Percentiles rank a stretch among this genome's conserved stretches.
Evolutionary conservation across 2,113 vertebrate genomes (phyloP).

Genomic region (Bubo bubo): DNA sequence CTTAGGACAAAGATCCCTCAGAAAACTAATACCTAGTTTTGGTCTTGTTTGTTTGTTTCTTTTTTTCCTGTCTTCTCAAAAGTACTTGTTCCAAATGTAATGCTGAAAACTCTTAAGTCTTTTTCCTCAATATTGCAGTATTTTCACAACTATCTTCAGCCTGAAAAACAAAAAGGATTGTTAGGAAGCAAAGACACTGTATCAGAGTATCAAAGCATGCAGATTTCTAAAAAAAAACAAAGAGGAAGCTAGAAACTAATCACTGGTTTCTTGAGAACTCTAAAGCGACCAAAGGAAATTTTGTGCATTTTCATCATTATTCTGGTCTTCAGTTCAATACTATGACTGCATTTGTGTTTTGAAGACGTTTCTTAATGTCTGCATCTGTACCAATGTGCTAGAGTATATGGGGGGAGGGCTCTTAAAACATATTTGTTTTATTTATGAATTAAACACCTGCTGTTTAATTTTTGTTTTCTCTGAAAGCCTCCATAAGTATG

Average conservation of each 20-base stretch:
- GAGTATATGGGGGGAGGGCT: neutral
- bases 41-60: neutral
- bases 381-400: neutral
- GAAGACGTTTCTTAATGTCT: neutral
- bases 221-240: neutral
- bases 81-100: neutral
- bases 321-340: neutral
- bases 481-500: neutral
- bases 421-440: neutral
- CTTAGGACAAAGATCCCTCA: neutral
- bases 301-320: neutral
- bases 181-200: neutral
- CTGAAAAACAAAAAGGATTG: neutral
- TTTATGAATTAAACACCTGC: neutral
- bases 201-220: neutral
- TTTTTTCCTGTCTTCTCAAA: neutral
- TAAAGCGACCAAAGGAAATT: neutral
- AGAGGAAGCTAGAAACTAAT: neutral
- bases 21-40: neutral
- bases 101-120: neutral
- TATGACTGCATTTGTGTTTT: neutral
- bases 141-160: neutral
- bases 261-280: neutral
- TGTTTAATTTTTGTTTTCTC: neutral
- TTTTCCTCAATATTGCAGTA: neutral